A percentile compares a stretch with the other conserved stretches of the same genome.
Evolutionary conservation across 1,140 invertebrate genomes (phyloP).

Genomic region (Helicoverpa zea): DNA sequence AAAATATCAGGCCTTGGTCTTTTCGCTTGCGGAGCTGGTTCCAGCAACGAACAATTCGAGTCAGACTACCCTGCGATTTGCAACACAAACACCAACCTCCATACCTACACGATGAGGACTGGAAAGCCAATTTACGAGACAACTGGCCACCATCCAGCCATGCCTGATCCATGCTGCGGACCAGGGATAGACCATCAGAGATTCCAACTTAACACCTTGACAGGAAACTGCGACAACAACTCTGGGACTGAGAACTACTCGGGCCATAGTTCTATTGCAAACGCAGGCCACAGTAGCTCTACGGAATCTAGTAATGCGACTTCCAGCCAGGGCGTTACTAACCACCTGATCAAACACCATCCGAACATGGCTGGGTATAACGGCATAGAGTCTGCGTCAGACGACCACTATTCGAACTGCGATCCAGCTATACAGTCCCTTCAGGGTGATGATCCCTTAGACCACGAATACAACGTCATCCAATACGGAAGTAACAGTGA

Average conservation of each 20-base stretch:
- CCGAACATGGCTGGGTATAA: conserved; percentile 83
- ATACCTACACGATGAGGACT: conserved; percentile 93
- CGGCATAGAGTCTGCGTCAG: conserved; percentile 83
- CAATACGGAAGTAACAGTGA: conserved; percentile 85
- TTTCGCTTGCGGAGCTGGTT: conserved; percentile 92
- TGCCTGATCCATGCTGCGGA: conserved; percentile 84
- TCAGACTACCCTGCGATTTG: conserved; percentile 94
- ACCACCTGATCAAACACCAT: conserved; percentile 86
- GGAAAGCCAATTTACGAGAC: conserved; percentile 92
- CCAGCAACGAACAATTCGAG: conserved; percentile 92
- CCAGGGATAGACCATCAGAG: conserved; percentile 79
- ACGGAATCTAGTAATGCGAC: conserved; percentile 85
- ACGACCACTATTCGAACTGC: conserved; percentile 86
- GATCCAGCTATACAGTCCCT: conserved; percentile 84
- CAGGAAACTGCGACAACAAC: conserved; percentile 86
- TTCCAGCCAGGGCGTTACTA: conserved; percentile 84
- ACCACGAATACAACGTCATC: conserved; percentile 86
- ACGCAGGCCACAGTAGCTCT: conserved; percentile 85
- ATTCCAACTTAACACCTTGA: conserved; percentile 81
- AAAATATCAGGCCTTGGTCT: conserved; percentile 91
- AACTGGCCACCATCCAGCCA: conserved; percentile 83
- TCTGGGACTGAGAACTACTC: conserved; percentile 86
- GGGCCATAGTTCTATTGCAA: conserved; percentile 85
- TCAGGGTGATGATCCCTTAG: conserved; percentile 83
- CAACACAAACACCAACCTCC: conserved; percentile 94